Base-by-base conservation (phyloP, 1,140 invertebrate species). In the Ericerus pela region DNA sequence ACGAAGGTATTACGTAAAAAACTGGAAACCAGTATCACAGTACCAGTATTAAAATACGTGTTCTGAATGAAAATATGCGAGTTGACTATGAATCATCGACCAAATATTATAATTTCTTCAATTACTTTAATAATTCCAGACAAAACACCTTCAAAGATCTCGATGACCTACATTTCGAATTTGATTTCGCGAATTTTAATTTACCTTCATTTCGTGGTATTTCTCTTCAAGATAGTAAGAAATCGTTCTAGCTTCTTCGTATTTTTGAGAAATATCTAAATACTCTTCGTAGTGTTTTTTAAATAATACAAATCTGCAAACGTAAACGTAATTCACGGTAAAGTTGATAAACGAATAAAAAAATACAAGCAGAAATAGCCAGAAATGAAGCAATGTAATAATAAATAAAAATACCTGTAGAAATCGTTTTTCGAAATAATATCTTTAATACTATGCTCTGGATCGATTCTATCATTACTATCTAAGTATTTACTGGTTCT, bases 281-380 rank as follows among this genome's bases (percentile, higher is more conserved):
- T 79, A 80, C 58, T 79, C 79, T 60, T 79, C 77, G 59, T 79
- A 80, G 59, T 80, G 78, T 60, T 76, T 70, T 62, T 80, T 80
- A 64, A 79, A 79, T 14, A 79, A 63, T 1, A 79, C 77, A 61
- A 77, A 79, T 66, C 77, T 79, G 65, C 2, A 72, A 61, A 43
- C 14, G 36, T n/a, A 33, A 33, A 33, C 31, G 26, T 51, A 51
- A 22, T 24, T 22, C 5, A 22, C 10, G 8, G 26, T 22, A 29
- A 27, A n/a, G 8, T 28, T 26, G 24, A 10, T 29, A 29, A 24
- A 53, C 5, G 43, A 10, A 12, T 28, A 16, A 11, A 24, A 22
- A 24, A 24, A 51, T 51, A 20, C 20, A 43, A 8, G 6, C 38
- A 43, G 18, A 8, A 11, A 43, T 11, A n/a, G 38, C 38, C 8